Conservation (phyloP, 2,113 vertebrate genomes). For the Plestiodon gilberti region DNA sequence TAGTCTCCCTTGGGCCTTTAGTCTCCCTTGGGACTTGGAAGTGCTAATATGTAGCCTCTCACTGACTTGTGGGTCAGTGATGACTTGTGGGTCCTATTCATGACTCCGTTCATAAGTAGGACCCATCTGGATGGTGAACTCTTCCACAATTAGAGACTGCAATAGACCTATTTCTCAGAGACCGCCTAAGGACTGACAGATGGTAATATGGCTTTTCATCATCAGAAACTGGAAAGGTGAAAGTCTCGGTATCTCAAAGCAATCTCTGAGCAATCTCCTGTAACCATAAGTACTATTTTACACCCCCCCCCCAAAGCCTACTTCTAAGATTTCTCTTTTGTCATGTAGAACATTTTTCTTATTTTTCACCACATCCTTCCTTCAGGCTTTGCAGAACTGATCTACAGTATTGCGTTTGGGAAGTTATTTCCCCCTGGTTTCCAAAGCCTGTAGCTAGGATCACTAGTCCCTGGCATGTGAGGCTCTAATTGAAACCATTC, state of each 20-base stretch:
- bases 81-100: too few relatives aligned
- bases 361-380: constrained; percentile 29
- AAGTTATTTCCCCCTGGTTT: constrained; percentile 36
- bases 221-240: constrained; percentile 50
- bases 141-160: constrained; percentile 1
- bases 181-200: constrained; percentile 42
- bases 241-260: constrained; percentile 41
- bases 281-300: constrained; percentile 46
- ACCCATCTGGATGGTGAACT: too few relatives aligned
- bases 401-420: constrained; percentile 30
- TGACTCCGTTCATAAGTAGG: background rate
- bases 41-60: too few relatives aligned
- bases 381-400: constrained; percentile 43
- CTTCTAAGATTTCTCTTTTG: constrained; percentile 10
- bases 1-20: too few relatives aligned
- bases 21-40: too few relatives aligned
- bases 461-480: constrained; percentile 39
- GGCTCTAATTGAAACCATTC: constrained; percentile 60
- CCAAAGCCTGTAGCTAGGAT: constrained; percentile 43
- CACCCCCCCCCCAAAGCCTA: background rate
- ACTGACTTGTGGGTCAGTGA: too few relatives aligned
- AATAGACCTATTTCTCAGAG: constrained; percentile 40
- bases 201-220: constrained; percentile 52
- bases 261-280: constrained; percentile 21
- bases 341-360: constrained; percentile 16